Evolutionary conservation across 2,797 vertebrate genomes (phyloP).

Genomic region (Macroramphosus scolopax): DNA sequence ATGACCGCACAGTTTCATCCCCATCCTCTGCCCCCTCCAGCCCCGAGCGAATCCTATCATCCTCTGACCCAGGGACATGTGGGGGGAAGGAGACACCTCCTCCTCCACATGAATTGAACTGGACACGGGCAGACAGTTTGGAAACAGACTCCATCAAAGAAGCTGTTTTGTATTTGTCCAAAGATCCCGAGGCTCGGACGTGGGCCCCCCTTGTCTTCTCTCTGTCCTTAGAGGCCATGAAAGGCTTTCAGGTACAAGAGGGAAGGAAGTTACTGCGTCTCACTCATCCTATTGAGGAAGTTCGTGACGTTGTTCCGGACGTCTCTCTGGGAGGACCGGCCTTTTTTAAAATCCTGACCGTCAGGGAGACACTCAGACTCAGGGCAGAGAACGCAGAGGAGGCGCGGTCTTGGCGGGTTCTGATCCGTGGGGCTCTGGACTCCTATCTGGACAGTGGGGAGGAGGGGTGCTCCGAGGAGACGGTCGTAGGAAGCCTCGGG

Average conservation of each 20-base stretch:
- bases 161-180: constrained; percentile 82
- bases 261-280: constrained; percentile 79
- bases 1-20: constrained; percentile 13
- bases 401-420: constrained; percentile 83
- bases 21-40: constrained; percentile 44
- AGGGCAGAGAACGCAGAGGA: constrained; percentile 82
- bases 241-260: constrained; percentile 81
- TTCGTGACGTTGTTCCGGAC: constrained; percentile 91
- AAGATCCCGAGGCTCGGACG: constrained; percentile 69
- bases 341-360: constrained; percentile 89
- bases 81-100: constrained; percentile 17
- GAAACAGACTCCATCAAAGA: constrained; percentile 91
- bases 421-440: constrained; percentile 85
- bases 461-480: constrained; percentile 66
- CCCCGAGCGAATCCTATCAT: constrained; percentile 8
- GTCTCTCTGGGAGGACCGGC: constrained; percentile 84
- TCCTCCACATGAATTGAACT: constrained; percentile 64
- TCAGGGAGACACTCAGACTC: constrained; percentile 82
- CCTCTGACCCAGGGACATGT: constrained; percentile 2
- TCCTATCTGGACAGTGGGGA: constrained; percentile 87
- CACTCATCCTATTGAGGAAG: constrained; percentile 79
- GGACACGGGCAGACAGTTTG: constrained; percentile 70
- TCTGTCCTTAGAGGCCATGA: constrained; percentile 86
- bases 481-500: constrained; percentile 39
- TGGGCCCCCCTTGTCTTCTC: constrained; percentile 88